Base-by-base conservation (phyloP, 1,140 invertebrate species). In the Cydia strobilella region DNA sequence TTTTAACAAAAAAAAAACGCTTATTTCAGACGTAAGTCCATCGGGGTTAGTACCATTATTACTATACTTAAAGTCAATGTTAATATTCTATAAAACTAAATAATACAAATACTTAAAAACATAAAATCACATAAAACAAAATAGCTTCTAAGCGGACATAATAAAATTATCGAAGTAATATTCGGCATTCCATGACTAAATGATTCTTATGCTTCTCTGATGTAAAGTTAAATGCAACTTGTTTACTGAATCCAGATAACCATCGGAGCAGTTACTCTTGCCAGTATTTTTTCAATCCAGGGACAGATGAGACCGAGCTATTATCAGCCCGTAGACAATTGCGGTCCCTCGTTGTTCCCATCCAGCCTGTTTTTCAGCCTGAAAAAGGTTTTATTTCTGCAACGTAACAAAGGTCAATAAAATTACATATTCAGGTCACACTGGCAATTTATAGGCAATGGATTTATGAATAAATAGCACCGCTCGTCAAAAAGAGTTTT, bases 361-460 rank as follows among this genome's bases (percentile, higher is more conserved):
- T 13, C 62, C 18, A 25, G 63, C 25, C 15, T 31, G 23, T 31
- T 31, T 66, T 66, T 66, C 27, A 31, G 13, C 13, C 27, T 54
- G n/a, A 35, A 35, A 66, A 66, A 66, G 62, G 63, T 66, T 63
- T 25, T 25, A 65, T 65, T 65, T 65, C 65, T 69, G 35, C 65
- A 35, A 18, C 35, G 65, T 69, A 18, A 69, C 27, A 69, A 51
- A 69, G 65, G 65, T 69, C 35, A 69, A 10, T 18, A 69, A 69
- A 39, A 69, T 69, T 69, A 42, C 18, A 69, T 35, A 69, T 69
- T 69, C 65, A 39, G 65, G 65, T 39, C 65, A 69, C 65, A n/a
- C 1, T 42, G 31, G 65, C 65, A 69, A 69, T 42, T 66, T 66
- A 69, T 39, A 69, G 20, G 65, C 31, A 69, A 69, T 69, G 65